Evolutionary conservation across 1,140 invertebrate species (phyloP).

Genomic region (Plutomurus gul): DNA sequence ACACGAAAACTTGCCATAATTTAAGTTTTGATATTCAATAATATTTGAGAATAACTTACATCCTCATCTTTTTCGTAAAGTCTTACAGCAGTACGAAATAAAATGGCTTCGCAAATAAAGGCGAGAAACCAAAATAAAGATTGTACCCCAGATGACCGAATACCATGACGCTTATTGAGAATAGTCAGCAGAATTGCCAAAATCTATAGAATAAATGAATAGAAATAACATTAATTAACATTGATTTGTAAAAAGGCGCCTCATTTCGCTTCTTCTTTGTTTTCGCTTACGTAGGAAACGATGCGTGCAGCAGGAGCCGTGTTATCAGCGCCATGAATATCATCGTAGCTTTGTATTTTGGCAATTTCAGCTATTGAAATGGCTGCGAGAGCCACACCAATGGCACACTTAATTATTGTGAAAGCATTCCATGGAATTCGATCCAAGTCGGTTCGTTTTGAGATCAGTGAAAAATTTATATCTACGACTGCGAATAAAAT

Average conservation of each 20-base stretch:
- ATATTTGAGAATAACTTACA: background rate
- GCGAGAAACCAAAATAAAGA: constrained; percentile 87
- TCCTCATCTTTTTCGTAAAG: background rate
- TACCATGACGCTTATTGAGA: constrained; percentile 62
- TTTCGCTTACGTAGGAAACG: constrained; percentile 49
- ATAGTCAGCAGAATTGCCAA: background rate
- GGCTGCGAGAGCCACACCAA: constrained; percentile 59
- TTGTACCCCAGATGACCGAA: constrained; percentile 82
- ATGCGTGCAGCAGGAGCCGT: constrained; percentile 57
- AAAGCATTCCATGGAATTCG: constrained; percentile 78
- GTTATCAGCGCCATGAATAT: constrained; percentile 55
- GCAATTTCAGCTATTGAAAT: background rate
- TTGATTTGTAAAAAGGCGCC: background rate
- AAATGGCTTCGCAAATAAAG: constrained; percentile 70
- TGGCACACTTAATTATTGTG: constrained; percentile 67
- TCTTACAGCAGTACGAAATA: constrained; percentile 67
- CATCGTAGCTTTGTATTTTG: background rate
- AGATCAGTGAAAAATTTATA: constrained; percentile 71
- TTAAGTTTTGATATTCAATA: background rate
- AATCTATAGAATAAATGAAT: background rate
- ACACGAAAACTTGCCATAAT: background rate
- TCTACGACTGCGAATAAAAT: constrained; percentile 66
- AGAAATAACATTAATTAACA: background rate
- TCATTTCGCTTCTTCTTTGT: too few relatives aligned
- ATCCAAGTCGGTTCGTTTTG: constrained; percentile 73